Percentiles rank a stretch among this genome's conserved stretches.
Conservation (phyloP, 1,140 invertebrate species). For the Pollicipes pollicipes region DNA sequence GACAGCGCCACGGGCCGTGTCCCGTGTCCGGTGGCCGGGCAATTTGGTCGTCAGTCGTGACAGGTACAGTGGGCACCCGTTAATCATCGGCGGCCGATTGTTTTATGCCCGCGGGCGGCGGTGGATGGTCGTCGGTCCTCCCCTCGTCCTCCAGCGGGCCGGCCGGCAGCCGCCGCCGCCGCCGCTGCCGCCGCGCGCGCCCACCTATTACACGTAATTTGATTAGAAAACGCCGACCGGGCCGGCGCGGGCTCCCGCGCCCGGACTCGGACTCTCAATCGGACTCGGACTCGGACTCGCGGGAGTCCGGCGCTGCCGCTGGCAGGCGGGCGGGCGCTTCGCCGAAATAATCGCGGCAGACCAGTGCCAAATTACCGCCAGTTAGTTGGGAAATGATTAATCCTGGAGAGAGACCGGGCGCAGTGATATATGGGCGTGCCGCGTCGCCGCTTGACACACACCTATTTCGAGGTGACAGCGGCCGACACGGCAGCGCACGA, state of each 20-base stretch:
- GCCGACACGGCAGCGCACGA: not conserved
- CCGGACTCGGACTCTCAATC: no score
- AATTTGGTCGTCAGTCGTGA: not conserved
- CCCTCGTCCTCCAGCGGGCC: no score
- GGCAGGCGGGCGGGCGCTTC: not conserved
- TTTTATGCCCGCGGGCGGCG: not conserved
- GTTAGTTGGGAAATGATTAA: not conserved
- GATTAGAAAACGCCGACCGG: not conserved
- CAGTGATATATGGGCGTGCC: not conserved
- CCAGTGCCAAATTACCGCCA: not conserved
- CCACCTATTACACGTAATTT: not conserved
- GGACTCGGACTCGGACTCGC: no score
- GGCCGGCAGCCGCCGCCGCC: no score
- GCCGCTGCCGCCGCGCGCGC: no score
- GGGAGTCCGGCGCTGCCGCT: not conserved
- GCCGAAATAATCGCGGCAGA: not conserved
- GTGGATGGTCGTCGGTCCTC: not conserved
- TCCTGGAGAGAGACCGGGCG: not conserved
- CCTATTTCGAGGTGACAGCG: not conserved
- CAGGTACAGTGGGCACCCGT: not conserved
- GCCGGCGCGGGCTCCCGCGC: no score
- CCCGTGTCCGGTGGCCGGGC: not conserved
- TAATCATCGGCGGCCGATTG: not conserved
- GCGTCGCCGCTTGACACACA: not conserved
- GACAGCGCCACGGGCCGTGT: not conserved